A percentile compares a stretch with the other conserved stretches of the same genome.
phyloP scores from a whole-genome alignment of 2,797 vertebrate species.

The Psittacula echo region DNA sequence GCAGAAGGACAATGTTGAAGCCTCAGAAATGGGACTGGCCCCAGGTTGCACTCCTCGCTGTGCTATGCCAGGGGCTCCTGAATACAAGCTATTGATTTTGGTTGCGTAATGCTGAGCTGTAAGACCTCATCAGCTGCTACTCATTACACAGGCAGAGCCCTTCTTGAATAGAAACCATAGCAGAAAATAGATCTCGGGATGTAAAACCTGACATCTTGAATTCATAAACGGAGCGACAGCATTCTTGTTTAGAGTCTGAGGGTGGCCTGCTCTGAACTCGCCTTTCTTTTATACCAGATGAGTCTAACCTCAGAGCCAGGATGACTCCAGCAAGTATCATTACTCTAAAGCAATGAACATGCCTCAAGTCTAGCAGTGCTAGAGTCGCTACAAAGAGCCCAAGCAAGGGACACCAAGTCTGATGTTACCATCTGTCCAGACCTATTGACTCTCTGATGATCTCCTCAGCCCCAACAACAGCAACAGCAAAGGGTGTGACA shows the following conservation, averaged over 20 bases:
- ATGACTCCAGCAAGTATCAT: slow-evolving; percentile 56
- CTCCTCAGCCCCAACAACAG: neutral
- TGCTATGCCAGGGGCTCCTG: slow-evolving; percentile 6
- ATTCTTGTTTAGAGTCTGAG: slow-evolving; percentile 61
- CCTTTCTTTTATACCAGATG: slow-evolving; percentile 47
- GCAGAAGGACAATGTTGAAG: rapidly evolving
- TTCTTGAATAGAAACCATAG: slow-evolving; percentile 61
- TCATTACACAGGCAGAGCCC: slow-evolving; percentile 62
- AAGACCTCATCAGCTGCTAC: slow-evolving; percentile 62
- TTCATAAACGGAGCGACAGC: slow-evolving; percentile 60
- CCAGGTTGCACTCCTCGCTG: neutral
- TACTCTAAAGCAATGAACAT: slow-evolving; percentile 31
- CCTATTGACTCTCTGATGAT: neutral
- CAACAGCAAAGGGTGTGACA: neutral
- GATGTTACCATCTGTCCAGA: neutral
- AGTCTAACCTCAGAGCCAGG: slow-evolving; percentile 63
- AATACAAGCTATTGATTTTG: neutral
- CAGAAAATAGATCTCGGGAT: slow-evolving; percentile 66
- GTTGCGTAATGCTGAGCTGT: slow-evolving; percentile 40
- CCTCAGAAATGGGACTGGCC: neutral
- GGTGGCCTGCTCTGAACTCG: slow-evolving; percentile 66
- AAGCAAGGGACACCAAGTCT: neutral
- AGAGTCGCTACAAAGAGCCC: neutral
- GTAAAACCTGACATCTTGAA: slow-evolving; percentile 71
- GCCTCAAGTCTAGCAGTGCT: neutral